Base-by-base conservation (phyloP, 2,113 vertebrate genomes). In the Gymnobelideus leadbeateri region DNA sequence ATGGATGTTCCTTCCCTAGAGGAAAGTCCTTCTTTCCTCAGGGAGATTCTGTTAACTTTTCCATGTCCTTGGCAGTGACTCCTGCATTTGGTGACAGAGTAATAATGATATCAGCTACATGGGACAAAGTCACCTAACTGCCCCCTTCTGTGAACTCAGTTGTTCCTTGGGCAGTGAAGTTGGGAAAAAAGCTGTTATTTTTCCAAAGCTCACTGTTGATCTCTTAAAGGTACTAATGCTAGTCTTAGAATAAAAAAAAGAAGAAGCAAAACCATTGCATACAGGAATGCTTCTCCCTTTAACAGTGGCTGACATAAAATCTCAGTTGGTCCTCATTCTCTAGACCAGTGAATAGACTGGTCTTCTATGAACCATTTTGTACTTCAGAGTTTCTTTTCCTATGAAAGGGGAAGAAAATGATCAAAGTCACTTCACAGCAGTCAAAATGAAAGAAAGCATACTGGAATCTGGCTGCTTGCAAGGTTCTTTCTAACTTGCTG, bases 401-500 rank as follows among this genome's bases (percentile, higher is more conserved):
- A 47, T 92, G n/a, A 91, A 95, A 94, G 28, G 55, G 21, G 19
- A 91, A 95, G n/a, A n/a, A 84, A 57, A 93, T 89, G 49, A 93
- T 2, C 0, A 49, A 94, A 94, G 31, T 52, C 95, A 91, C 49
- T 95, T 97, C 94, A 84, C 53, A 93, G 51, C 26, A 96, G 26
- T 90, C 92, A 52, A 51, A 77, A 54, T 93, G 92, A 96, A 89
- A 91, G 92, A 89, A 28, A 47, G 26, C 43, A 97, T 91, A 25
- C 51, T 97, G 94, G 97, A 96, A 94, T 92, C 3, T 95, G 93
- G 51, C 93, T 94, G 51, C 77, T 95, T 94, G 92, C 84, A 91
- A 90, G 53, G 94, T 97, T 97, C 94, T 95, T 94, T 94, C 95
- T 68, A 90, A 77, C 91, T 94, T 93, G 77, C 97, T 96, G 92